phyloP scores from a whole-genome alignment of 2,113 vertebrate genomes.

The Austrofundulus limnaeus region DNA sequence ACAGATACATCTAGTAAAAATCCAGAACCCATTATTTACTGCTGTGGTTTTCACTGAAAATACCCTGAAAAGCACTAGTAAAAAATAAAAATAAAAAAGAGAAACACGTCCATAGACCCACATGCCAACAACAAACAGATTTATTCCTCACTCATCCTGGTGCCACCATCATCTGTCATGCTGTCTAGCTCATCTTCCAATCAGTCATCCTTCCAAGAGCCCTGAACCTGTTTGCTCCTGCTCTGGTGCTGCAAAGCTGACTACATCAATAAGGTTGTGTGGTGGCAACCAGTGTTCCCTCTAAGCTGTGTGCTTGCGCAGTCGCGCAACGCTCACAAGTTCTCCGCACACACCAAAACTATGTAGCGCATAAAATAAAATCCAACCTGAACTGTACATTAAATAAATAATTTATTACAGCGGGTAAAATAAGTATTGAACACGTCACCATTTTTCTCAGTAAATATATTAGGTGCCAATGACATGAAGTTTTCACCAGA shows the following conservation, averaged over 20 bases:
- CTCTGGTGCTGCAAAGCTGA: conserved; percentile 6
- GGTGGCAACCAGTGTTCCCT: too few species aligned
- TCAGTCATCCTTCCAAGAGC: conserved; percentile 11
- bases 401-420: too few species aligned
- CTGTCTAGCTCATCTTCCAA: background rate
- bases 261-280: conserved; percentile 36
- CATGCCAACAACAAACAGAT: conserved; percentile 22
- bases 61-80: conserved; percentile 21
- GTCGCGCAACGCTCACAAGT: too few species aligned
- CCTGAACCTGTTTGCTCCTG: conserved; percentile 3
- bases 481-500: too few species aligned
- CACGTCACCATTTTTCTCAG: too few species aligned
- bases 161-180: conserved; percentile 10
- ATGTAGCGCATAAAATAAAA: too few species aligned
- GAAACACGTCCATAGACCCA: conserved; percentile 3
- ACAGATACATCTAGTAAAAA: conserved; percentile 11
- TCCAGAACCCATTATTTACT: conserved; percentile 2
- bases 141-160: conserved; percentile 27
- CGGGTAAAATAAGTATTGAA: too few species aligned
- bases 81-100: background rate
- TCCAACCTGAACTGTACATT: too few species aligned
- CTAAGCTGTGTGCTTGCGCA: too few species aligned
- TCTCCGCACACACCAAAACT: too few species aligned
- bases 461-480: too few species aligned
- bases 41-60: background rate